These are phyloP conservation scores for Pseudachorutes palmiensis DNA, from an alignment of 1,140 invertebrate genomes.

Conservation along the genomic window DNA sequence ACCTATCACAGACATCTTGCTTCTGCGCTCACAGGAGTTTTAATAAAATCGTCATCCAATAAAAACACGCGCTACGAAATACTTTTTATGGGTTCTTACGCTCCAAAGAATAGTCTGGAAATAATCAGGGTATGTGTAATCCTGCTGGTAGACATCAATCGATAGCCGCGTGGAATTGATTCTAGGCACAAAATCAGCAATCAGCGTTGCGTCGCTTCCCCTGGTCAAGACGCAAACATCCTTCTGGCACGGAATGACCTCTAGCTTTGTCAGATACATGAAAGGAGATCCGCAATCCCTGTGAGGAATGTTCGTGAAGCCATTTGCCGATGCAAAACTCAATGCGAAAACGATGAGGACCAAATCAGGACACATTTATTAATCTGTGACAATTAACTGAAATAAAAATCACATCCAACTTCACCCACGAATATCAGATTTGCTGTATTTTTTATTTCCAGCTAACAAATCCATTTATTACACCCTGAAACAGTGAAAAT, in stretches of 20 bases:
- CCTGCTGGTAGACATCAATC: background rate
- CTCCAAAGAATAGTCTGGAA: background rate
- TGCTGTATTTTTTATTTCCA: too few relatives aligned
- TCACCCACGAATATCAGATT: too few relatives aligned
- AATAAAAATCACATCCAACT: too few relatives aligned
- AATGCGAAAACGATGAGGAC: too few relatives aligned
- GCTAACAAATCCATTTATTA: too few relatives aligned
- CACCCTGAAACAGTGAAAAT: too few relatives aligned
- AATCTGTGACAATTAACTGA: too few relatives aligned
- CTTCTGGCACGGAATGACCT: conserved; percentile 11
- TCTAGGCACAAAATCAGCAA: background rate
- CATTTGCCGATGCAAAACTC: too few relatives aligned
- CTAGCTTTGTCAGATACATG: background rate
- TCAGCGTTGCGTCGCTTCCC: background rate
- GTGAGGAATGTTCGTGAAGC: conserved; percentile 1
- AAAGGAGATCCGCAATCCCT: conserved; percentile 9
- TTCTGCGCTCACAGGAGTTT: background rate
- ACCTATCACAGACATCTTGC: background rate
- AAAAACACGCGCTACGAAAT: too few relatives aligned
- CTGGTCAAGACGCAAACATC: background rate
- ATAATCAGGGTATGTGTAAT: background rate
- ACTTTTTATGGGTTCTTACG: too few relatives aligned
- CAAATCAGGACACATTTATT: too few relatives aligned
- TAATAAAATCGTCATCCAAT: too few relatives aligned
- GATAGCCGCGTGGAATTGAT: background rate